A percentile compares a stretch with the other conserved stretches of the same genome.
Conservation (phyloP, 2,888 invertebrate genomes). For the Dascillus cervinus region DNA sequence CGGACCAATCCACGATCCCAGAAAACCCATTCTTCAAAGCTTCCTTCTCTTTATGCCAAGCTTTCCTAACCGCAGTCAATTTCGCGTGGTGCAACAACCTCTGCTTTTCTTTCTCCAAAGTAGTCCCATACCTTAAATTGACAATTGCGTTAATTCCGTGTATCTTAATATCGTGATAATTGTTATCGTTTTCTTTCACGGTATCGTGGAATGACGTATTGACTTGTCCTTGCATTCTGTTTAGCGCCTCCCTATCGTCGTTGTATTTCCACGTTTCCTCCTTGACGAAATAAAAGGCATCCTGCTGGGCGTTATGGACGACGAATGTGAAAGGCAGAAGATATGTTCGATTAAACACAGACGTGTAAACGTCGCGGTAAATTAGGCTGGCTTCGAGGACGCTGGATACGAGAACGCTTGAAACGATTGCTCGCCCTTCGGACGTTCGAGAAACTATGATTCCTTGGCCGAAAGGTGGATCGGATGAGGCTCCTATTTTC, state of each 20-base stretch:
- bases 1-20: constrained; percentile 77
- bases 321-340: constrained; percentile 82
- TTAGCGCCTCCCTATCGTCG: constrained; percentile 82
- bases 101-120: constrained; percentile 81
- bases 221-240: constrained; percentile 81
- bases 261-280: constrained; percentile 85
- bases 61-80: constrained; percentile 76
- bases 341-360: constrained; percentile 84
- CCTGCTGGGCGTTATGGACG: constrained; percentile 81
- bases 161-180: constrained; percentile 81
- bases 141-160: constrained; percentile 86
- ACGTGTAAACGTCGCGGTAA: constrained; percentile 85
- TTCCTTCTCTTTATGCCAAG: constrained; percentile 90
- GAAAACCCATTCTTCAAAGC: constrained; percentile 69
- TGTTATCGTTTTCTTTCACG: constrained; percentile 58
- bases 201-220: constrained; percentile 88
- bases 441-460: constrained; percentile 75
- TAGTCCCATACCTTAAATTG: constrained; percentile 91
- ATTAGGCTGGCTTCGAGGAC: constrained; percentile 87
- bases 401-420: no score
- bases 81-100: constrained; percentile 87
- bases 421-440: constrained; percentile 72
- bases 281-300: constrained; percentile 89
- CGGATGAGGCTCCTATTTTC: constrained; percentile 74
- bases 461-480: constrained; percentile 81